Conservation (phyloP, 64 coral and sea anemone genomes). For the Orbicella faveolata region DNA sequence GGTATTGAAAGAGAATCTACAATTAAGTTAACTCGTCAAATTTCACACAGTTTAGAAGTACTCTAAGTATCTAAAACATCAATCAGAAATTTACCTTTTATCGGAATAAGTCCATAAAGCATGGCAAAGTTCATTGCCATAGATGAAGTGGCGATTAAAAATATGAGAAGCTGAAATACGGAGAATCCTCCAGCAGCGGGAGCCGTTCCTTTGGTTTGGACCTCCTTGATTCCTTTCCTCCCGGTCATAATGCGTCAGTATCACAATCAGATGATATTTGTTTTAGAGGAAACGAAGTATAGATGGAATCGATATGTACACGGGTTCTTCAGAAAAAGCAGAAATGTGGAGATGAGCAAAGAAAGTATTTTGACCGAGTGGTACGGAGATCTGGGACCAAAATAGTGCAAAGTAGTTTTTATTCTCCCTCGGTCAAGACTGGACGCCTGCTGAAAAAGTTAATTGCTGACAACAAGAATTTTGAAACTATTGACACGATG, state of each 20-base stretch:
- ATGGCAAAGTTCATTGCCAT: conserved; percentile 93
- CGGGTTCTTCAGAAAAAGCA: too few relatives aligned
- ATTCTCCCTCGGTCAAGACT: conserved; percentile 24
- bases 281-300: neutral
- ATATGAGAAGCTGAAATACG: conserved; percentile 87
- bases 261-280: neutral
- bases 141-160: conserved; percentile 82
- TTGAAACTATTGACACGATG: neutral
- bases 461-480: neutral
- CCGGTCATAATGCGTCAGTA: conserved; percentile 4
- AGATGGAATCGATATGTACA: neutral
- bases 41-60: neutral
- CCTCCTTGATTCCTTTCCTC: conserved; percentile 46
- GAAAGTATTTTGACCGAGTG: neutral
- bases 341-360: neutral
- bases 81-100: conserved; percentile 67
- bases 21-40: too few relatives aligned
- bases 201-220: neutral
- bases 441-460: conserved; percentile 35
- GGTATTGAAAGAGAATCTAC: too few relatives aligned
- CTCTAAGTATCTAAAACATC: conserved; percentile 10
- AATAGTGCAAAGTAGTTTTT: neutral
- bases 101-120: conserved; percentile 74
- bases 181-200: conserved; percentile 44
- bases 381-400: neutral